These are phyloP conservation scores for Eurosta solidaginis DNA, from an alignment of 1,140 invertebrate species.

Conservation along the genomic window DNA sequence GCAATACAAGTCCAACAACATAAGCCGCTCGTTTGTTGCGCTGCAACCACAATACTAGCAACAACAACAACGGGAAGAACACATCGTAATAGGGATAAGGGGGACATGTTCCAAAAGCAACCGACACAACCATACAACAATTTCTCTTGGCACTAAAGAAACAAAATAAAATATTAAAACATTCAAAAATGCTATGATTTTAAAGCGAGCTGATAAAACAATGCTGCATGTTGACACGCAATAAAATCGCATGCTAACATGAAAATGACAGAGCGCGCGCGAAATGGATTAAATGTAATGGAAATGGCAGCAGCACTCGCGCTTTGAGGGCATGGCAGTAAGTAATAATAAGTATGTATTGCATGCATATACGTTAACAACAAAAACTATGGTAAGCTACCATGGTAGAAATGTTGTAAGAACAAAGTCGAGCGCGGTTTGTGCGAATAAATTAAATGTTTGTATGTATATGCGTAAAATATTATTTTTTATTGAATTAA, in stretches of 20 bases:
- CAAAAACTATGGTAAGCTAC: background rate
- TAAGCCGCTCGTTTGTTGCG: slow-evolving; percentile 13
- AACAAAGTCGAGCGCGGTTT: background rate
- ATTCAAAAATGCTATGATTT: background rate
- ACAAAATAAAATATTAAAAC: background rate
- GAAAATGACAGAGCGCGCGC: slow-evolving; percentile 28
- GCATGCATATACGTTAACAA: background rate
- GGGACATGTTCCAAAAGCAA: background rate
- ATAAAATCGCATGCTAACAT: slow-evolving; percentile 34
- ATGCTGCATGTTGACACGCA: slow-evolving; percentile 31
- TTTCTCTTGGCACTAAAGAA: background rate
- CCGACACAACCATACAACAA: background rate
- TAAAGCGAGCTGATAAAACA: background rate
- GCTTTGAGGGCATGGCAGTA: background rate
- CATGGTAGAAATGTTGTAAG: background rate
- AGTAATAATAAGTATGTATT: background rate
- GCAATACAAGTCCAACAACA: slow-evolving; percentile 4
- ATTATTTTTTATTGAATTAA: too few relatives aligned
- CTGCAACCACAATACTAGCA: background rate
- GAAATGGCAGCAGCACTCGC: background rate
- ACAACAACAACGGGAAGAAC: background rate
- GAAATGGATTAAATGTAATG: background rate
- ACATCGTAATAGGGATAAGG: background rate
- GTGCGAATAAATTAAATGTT: background rate
- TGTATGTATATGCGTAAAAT: too few relatives aligned